Conservation (phyloP, 2,113 vertebrate species). For the Bambusicola thoracicus region DNA sequence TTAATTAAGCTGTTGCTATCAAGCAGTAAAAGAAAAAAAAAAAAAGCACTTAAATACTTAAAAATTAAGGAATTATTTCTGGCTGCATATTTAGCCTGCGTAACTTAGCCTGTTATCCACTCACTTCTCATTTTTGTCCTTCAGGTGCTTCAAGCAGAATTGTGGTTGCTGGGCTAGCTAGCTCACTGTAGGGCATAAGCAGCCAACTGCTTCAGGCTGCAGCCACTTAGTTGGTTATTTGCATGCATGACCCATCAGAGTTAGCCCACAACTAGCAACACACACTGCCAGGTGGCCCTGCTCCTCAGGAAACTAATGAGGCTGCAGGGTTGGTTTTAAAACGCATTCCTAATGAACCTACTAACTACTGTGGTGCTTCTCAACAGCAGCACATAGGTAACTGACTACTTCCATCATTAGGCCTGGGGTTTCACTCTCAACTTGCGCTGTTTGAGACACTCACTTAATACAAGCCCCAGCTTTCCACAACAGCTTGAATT, state of each 20-base stretch:
- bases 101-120: not conserved
- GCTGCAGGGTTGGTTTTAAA: not conserved
- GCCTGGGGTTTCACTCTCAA: not conserved
- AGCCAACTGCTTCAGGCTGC: not conserved
- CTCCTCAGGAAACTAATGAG: not conserved
- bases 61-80: not conserved
- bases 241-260: not conserved
- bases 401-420: not conserved
- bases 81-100: not conserved
- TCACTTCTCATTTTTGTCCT: not conserved
- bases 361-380: not conserved
- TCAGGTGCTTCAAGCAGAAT: not conserved
- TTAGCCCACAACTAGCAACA: not conserved
- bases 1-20: not conserved
- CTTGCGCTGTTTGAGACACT: not conserved
- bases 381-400: not conserved
- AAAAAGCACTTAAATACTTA: not conserved
- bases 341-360: not conserved
- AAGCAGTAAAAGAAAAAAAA: no score
- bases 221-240: no score
- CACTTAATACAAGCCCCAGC: not conserved
- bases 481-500: not conserved
- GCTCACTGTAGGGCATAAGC: rapidly evolving
- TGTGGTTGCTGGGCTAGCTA: rapidly evolving
- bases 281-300: not conserved